Conservation (phyloP, 1,140 invertebrate species). For the Zaprionus ornatus region DNA sequence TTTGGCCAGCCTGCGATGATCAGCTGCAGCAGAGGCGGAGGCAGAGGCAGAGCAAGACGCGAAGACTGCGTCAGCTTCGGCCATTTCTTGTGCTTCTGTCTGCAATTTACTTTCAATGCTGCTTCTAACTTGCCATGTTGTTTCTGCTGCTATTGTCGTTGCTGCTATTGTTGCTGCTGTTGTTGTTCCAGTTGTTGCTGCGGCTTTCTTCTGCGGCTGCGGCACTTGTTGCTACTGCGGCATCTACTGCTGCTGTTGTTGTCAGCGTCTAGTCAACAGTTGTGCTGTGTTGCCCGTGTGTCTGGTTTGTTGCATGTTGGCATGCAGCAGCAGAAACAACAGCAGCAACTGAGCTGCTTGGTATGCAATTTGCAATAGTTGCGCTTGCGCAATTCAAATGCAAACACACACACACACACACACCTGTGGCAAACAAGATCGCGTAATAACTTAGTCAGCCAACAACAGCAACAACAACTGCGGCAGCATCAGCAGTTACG, state of each 20-base stretch:
- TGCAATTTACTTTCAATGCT: constrained; percentile 80
- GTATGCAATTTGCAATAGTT: constrained; percentile 81
- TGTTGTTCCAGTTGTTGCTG: constrained; percentile 4
- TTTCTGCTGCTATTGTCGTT: constrained; percentile 49
- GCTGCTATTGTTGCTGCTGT: constrained; percentile 29
- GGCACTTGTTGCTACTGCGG: constrained; percentile 56
- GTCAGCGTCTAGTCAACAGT: constrained; percentile 75
- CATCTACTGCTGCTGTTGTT: constrained; percentile 33
- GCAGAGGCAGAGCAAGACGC: not conserved
- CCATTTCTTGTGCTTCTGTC: constrained; percentile 36
- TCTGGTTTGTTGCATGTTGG: constrained; percentile 80
- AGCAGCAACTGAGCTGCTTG: constrained; percentile 53
- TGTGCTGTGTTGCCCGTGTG: constrained; percentile 68
- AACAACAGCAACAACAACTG: constrained; percentile 36
- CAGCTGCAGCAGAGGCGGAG: not conserved
- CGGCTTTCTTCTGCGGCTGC: constrained; percentile 42
- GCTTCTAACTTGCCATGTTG: constrained; percentile 54
- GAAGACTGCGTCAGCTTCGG: constrained; percentile 21
- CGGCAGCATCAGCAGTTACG: constrained; percentile 29
- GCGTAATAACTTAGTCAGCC: constrained; percentile 77
- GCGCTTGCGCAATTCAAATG: constrained; percentile 81
- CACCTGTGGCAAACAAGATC: constrained; percentile 60
- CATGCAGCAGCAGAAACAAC: constrained; percentile 56
- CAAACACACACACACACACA: constrained; percentile 47
- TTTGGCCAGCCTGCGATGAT: not conserved